Evolutionary conservation across 2,797 vertebrate species (phyloP), one percentile per base, ranked within the genome.

Genomic region (Antennarius maculatus): DNA sequence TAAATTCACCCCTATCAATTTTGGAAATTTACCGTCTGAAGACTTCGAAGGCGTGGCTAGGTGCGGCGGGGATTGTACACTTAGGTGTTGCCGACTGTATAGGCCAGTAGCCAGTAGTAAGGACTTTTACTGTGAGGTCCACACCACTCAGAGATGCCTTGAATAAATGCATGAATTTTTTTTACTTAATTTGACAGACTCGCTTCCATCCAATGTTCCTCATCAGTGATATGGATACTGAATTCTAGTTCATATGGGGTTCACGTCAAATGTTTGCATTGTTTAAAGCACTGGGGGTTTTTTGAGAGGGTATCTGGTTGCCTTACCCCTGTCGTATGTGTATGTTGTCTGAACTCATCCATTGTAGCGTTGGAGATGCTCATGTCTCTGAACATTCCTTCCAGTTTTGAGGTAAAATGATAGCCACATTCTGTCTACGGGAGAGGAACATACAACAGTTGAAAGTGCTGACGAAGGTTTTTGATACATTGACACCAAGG

Each of bases 331-430:
- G 95, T 98, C 1, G 96, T 94, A 85, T 98, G 97, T 79, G 97
- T 92, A 83, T 98, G 96, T 62, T 97, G 96, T 79, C 96, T 94
- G 89, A 99, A 99, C 88, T 99, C 97, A 90, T 99, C 97, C 97
- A 99, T 99, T n/a, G 96, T 98, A 41, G 96, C 96, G 92, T 98
- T 97, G 84, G 96, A 98, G 93, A 97, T 97, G 92, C 95, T 97
- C 96, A 98, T 98, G 88, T 98, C 97, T 88, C 95, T 93, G 90
- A 98, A 98, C 97, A 98, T 98, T 83, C 96, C 96, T 93, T 97
- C 97, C 94, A 98, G 95, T 94, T 98, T 98, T 17, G 96, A 97
- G 0, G 96, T 98, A 90, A 98, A 98, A 53, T 98, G 96, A 93
- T 96, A 98, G 68, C 97, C 97, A 77, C 96, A 97, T 91, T 98